Conservation (phyloP, 2,797 vertebrate genomes). For the Semaprochilodus insignis region DNA sequence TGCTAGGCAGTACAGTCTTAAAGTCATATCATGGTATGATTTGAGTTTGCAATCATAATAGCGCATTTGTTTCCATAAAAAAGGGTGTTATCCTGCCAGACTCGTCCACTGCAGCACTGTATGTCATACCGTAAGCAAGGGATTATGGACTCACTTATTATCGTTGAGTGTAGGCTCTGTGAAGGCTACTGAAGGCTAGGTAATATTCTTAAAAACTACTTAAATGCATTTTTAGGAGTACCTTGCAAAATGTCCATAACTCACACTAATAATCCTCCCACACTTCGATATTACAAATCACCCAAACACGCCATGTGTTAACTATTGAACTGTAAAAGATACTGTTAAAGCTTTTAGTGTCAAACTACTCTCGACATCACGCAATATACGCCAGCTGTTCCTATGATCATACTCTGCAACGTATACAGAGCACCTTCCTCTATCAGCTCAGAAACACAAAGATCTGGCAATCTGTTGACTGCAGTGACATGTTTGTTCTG, state of each 20-base stretch:
- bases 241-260: conserved; percentile 1
- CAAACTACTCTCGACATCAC: background rate
- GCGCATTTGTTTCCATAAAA: conserved; percentile 29
- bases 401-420: background rate
- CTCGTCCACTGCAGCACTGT: background rate
- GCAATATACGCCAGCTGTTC: background rate
- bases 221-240: conserved; percentile 12
- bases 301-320: conserved; percentile 15
- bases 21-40: background rate
- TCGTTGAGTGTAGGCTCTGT: background rate
- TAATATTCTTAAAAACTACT: conserved; percentile 9
- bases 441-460: background rate
- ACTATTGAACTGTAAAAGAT: background rate
- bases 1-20: background rate
- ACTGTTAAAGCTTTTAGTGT: background rate
- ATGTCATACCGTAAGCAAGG: conserved; percentile 2
- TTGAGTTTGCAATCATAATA: background rate
- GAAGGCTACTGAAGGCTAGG: background rate
- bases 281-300: background rate
- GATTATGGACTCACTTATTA: conserved; percentile 14
- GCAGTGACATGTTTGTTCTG: conserved; percentile 1
- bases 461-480: background rate
- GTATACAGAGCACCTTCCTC: conserved; percentile 1
- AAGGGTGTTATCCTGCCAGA: background rate
- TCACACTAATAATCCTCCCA: conserved; percentile 11